phyloP scores from a whole-genome alignment of 2,888 invertebrate genomes.

The Protonemura montana region DNA sequence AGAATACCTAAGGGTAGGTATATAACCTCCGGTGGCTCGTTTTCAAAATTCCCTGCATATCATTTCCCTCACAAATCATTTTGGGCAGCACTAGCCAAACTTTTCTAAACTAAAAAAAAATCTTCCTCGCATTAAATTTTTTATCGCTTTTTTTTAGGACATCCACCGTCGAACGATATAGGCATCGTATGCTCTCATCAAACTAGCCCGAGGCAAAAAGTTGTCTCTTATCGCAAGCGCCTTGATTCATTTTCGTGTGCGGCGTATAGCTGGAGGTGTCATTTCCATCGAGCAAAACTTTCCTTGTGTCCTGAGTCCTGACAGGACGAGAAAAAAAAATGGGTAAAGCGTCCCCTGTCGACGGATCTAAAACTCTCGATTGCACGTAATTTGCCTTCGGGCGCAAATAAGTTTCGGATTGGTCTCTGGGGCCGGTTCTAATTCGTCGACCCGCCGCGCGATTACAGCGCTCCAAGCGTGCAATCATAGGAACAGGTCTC shows the following conservation, averaged over 20 bases:
- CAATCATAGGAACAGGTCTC: not conserved
- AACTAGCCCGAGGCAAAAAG: not conserved
- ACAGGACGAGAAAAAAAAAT: slow-evolving; percentile 21
- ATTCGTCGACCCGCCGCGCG: not conserved
- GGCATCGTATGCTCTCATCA: not conserved
- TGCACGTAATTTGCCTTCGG: slow-evolving; percentile 43
- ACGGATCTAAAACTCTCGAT: slow-evolving; percentile 15
- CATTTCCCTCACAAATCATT: too few relatives aligned
- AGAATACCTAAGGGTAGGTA: too few relatives aligned
- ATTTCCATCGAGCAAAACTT: slow-evolving; percentile 45
- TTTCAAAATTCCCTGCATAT: too few relatives aligned
- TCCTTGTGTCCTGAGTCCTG: not conserved
- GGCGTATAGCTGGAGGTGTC: slow-evolving; percentile 44
- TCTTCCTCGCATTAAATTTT: not conserved
- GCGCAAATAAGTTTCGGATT: slow-evolving; percentile 47
- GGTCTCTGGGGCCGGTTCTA: slow-evolving; percentile 36
- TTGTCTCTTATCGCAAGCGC: not conserved
- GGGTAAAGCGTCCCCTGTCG: not conserved
- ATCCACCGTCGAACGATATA: not conserved
- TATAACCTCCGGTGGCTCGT: too few relatives aligned
- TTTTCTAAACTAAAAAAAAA: not conserved
- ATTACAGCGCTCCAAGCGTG: not conserved
- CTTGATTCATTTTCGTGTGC: not conserved
- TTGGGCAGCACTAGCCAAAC: too few relatives aligned
- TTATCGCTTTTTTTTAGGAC: not conserved